Base-by-base conservation (phyloP, 1,140 invertebrate species). In the Zaprionus ornatus region DNA sequence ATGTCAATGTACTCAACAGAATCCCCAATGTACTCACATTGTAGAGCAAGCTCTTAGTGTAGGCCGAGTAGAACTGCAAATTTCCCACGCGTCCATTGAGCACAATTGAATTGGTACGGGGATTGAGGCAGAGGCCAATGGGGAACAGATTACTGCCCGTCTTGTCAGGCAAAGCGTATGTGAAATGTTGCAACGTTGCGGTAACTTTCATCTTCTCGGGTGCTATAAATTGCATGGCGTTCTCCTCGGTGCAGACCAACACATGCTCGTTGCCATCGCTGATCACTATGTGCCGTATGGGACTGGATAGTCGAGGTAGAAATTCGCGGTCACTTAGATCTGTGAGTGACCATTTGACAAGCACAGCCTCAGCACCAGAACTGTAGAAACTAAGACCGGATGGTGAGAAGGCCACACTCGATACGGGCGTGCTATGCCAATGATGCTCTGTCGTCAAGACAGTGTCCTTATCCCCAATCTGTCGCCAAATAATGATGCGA, bases 361-460 rank as follows among this genome's bases (percentile, higher is more conserved):
- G 88, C 0, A 97, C 96, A 90, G 95, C 95, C 92, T 98, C 97
- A 61, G 94, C 94, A 17, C 96, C 97, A 35, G 96, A 97, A 82
- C 96, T 97, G 73, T 95, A 96, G 85, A 98, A 93, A 69, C 91
- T 81, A 50, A 93, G 93, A 93, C 97, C 97, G 76, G 95, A 94
- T 64, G 93, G 90, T 40, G 96, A 95, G 86, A 97, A 97, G 5
- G 93, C 92, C 17, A 98, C 88, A 88, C 95, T 95, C 48, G 94
- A 93, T 1, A 97, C 95, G 65, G 96, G 94, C 65, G 97, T 93
- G 15, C 95, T 95, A 93, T 98, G 97, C 97, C 97, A 98, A 91
- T 98, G 97, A 81, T 95, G 95, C 19, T 95, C 92, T 12, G 56
- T 45, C 19, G 64, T 70, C 4, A 25, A 50, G 21, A 82, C 64